Base-by-base conservation (phyloP, 2,797 vertebrate species). In the Molossus molossus region DNA sequence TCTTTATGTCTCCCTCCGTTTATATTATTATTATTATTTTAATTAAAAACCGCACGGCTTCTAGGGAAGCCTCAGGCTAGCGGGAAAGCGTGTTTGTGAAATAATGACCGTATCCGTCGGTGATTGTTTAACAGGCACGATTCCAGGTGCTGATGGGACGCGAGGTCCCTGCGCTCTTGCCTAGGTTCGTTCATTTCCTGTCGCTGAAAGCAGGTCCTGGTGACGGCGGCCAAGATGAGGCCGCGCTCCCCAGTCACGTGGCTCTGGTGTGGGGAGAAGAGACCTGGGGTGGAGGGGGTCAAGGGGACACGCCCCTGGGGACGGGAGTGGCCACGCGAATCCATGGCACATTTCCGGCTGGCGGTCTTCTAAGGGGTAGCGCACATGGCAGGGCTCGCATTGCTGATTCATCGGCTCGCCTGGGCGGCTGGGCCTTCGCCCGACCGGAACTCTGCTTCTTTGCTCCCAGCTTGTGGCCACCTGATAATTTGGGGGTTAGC, bases 11-110 rank as follows among this genome's bases (percentile, higher is more conserved):
- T 72, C 29, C 9, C 45, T 18, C 14, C 27, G 15, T 37, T 48
- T 13, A 37, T 45, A 45, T 45, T 45, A 45, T 45, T 45, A 45
- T 45, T 45, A 45, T 55, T 60, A 45, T 55, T 25, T 2, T 37
- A 58, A 80, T 37, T 58, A 80, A 5, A 80, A 80, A 9, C 12
- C 23, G 14, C 15, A 23, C 23, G 89, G 0, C 50, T 89, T 96
- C 21, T 81, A 89, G n/a, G n/a, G 92, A 91, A 80, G 70, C 79
- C 50, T 95, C 62, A n/a, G 57, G 45, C 77, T 75, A 82, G 23
- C 37, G 76, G 33, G 29, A 94, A 23, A 81, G 29, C 27, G 73
- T 1, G 17, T 58, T 25, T 48, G 2, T 67, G 55, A 95, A 82
- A 81, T 77, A 88, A 87, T 73, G 25, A 62, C 12, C 15, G 0